These are phyloP conservation scores for Atta colombica DNA, from an alignment of 1,140 invertebrate genomes.

Conservation along the genomic window DNA sequence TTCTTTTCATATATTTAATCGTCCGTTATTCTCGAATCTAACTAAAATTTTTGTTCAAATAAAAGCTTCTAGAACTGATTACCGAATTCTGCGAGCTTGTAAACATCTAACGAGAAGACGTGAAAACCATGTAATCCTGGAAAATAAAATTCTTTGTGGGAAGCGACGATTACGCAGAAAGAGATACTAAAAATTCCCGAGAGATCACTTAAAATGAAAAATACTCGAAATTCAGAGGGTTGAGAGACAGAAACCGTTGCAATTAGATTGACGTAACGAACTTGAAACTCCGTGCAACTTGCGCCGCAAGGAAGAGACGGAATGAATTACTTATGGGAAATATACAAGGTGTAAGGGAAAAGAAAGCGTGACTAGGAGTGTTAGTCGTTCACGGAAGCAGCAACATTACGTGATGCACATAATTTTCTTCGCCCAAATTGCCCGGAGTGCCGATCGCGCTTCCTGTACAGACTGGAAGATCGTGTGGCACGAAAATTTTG, in stretches of 20 bases:
- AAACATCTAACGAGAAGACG: neutral
- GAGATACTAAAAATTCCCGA: conserved; percentile 11
- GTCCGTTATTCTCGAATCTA: neutral
- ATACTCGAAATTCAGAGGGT: conserved; percentile 58
- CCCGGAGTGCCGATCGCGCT: conserved; percentile 15
- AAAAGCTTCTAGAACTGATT: neutral
- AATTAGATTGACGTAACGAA: conserved; percentile 59
- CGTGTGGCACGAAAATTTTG: neutral
- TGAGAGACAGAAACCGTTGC: conserved; percentile 19
- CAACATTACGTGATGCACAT: conserved; percentile 60
- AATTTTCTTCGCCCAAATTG: conserved; percentile 2
- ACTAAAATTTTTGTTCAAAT: neutral
- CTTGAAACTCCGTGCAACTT: conserved; percentile 48
- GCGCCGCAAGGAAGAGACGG: conserved; percentile 34
- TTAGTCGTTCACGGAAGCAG: conserved; percentile 43
- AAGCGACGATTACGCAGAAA: neutral
- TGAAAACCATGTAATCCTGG: neutral
- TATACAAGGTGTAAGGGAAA: conserved; percentile 25
- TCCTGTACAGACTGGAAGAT: neutral
- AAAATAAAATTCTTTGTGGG: conserved; percentile 2
- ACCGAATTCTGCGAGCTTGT: neutral
- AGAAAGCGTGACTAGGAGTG: conserved; percentile 47
- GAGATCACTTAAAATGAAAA: conserved; percentile 39
- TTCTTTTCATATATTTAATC: conserved; percentile 26
- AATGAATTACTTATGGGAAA: conserved; percentile 52